phyloP scores from a whole-genome alignment of 2,888 invertebrate species.

The Pseudococcus viburni region DNA sequence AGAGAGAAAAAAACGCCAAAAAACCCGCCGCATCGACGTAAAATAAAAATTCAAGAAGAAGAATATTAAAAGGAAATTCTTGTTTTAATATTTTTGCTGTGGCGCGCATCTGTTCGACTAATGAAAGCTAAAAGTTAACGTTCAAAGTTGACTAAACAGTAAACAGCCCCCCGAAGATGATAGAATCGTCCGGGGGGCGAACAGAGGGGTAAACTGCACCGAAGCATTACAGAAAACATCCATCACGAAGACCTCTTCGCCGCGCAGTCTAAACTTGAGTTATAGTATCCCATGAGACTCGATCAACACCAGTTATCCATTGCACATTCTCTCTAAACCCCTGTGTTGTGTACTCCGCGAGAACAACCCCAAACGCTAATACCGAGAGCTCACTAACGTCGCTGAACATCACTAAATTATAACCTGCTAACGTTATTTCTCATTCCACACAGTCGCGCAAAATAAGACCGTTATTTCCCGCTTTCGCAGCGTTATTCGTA shows the following conservation, averaged over 20 bases:
- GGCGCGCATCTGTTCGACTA: conserved; percentile 63
- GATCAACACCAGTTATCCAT: conserved; percentile 74
- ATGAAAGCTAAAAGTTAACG: conserved; percentile 66
- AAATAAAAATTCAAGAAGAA: conserved; percentile 36
- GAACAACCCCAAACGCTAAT: conserved; percentile 56
- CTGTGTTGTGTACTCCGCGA: not conserved
- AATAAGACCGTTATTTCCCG: conserved; percentile 45
- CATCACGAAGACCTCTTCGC: conserved; percentile 61
- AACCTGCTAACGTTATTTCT: conserved; percentile 62
- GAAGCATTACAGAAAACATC: conserved; percentile 63
- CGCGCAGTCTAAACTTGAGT: conserved; percentile 67
- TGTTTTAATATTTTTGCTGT: conserved; percentile 61
- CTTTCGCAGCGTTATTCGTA: not conserved
- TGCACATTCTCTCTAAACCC: conserved; percentile 68
- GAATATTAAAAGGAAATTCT: conserved; percentile 66
- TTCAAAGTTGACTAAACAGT: conserved; percentile 65
- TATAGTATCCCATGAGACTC: conserved; percentile 69
- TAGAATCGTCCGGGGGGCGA: not conserved
- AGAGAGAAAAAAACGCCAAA: conserved; percentile 14
- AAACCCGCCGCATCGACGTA: conserved; percentile 9
- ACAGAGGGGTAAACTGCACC: conserved; percentile 45
- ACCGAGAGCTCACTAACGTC: conserved; percentile 58
- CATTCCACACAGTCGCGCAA: conserved; percentile 35
- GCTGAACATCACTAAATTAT: conserved; percentile 63
- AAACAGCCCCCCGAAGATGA: conserved; percentile 57